Evolutionary conservation across 2,797 vertebrate genomes (phyloP), one percentile per base, ranked within the genome.

Genomic region (Etheostoma nigrum): DNA sequence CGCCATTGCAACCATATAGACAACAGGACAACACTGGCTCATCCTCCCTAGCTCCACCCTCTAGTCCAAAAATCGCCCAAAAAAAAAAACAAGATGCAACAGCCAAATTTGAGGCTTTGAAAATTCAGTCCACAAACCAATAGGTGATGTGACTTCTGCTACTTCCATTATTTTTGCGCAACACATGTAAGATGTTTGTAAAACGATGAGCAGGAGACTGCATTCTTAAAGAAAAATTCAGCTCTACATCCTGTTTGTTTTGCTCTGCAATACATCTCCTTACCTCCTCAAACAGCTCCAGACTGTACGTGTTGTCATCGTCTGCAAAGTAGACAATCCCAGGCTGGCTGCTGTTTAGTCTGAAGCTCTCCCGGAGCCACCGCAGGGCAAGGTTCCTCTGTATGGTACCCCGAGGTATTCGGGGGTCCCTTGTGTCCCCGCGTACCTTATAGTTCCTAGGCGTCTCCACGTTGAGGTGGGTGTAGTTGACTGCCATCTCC

Each of bases 201-300:
- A 33, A 67, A 72, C 21, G 25, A 33, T 15, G 11, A 71, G 13
- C 27, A 21, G 18, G 27, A 18, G 42, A 58, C 19, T 53, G n/a
- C 2, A 55, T 16, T 48, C 15, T 27, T 13, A 16, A 23, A 48
- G 16, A 44, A 11, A 5, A 15, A 69, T 7, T 57, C 16, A n/a
- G 57, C 18, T 63, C 21, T 40, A n/a, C 3, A 5, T 25, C 5
- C 12, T 47, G 36, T 68, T 54, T 54, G 19, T 47, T 73, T 48
- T 30, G 9, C 11, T 58, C 64, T 48, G 25, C 14, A 57, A 33
- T 14, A 25, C 6, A 19, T 19, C 5, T 49, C 25, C 76, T 85
- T 91, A 99, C 98, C 97, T 99, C 98, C 82, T 99, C 97, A 91
- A 99, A 99, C 85, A 99, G 95, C 84, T 99, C 96, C 91, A 97